Conservation (phyloP, 2,797 vertebrate genomes). For the Poecilia wingei region DNA sequence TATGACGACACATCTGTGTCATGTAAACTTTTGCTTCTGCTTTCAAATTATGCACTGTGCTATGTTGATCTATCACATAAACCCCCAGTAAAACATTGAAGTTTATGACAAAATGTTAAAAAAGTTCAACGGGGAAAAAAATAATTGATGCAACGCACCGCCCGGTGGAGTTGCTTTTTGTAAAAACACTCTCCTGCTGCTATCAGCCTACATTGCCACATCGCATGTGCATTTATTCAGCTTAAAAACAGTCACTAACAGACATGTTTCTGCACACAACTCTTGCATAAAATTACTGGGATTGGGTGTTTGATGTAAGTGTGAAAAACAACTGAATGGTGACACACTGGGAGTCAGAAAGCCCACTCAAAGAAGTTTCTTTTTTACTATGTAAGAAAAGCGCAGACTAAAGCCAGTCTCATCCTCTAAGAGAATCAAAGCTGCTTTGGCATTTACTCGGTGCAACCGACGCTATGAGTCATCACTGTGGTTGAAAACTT, state of each 20-base stretch:
- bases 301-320: not conserved
- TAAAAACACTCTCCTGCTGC: not conserved
- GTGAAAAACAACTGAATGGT: not conserved
- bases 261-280: not conserved
- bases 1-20: not conserved
- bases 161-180: not conserved
- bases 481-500: constrained; percentile 12
- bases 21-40: not conserved
- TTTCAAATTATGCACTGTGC: not conserved
- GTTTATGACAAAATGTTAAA: not conserved
- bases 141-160: not conserved
- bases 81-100: not conserved
- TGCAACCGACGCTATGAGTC: constrained; percentile 17
- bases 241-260: not conserved
- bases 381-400: constrained; percentile 20
- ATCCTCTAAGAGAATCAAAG: constrained; percentile 25
- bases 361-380: constrained; percentile 3
- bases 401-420: constrained; percentile 19
- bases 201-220: not conserved
- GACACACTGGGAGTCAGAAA: constrained; percentile 14
- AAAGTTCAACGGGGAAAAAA: not conserved
- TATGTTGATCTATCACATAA: not conserved
- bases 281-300: not conserved
- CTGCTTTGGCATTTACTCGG: constrained; percentile 39
- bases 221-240: not conserved